phyloP scores from a whole-genome alignment of 1,140 invertebrate species.

The Ectropis grisescens region DNA sequence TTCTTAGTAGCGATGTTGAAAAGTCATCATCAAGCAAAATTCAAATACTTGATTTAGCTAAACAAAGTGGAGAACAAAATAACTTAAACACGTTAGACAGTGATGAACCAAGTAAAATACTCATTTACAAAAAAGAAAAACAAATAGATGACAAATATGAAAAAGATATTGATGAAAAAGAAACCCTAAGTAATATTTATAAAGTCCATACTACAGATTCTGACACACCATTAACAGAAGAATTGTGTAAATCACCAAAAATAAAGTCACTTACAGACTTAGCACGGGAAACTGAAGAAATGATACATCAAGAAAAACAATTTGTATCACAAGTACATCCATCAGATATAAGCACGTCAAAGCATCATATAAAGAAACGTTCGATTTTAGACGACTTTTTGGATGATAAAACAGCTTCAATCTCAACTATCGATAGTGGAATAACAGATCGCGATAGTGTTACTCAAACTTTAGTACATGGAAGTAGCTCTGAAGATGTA shows the following conservation, averaged over 20 bases:
- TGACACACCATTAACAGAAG: too few species aligned
- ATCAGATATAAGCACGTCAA: not conserved
- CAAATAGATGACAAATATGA: conserved; percentile 13
- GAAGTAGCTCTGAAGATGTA: conserved; percentile 51
- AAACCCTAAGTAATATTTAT: too few species aligned
- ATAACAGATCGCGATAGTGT: conserved; percentile 7
- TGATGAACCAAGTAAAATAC: too few species aligned
- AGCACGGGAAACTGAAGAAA: conserved; percentile 17
- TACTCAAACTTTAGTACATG: too few species aligned
- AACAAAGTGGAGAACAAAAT: too few species aligned
- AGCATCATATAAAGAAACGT: too few species aligned
- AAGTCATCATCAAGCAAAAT: too few species aligned
- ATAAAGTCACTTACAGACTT: conserved; percentile 3
- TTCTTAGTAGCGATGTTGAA: too few species aligned
- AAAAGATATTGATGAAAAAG: conserved; percentile 16
- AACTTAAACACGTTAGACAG: not conserved
- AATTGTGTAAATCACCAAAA: too few species aligned
- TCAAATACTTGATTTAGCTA: too few species aligned
- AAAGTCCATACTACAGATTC: too few species aligned
- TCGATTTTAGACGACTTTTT: conserved; percentile 1
- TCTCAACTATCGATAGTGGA: conserved; percentile 23
- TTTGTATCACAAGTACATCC: conserved; percentile 8
- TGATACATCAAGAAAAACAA: conserved; percentile 17
- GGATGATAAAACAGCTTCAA: conserved; percentile 15
- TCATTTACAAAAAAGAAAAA: too few species aligned